phyloP scores from a whole-genome alignment of 2,113 vertebrate species.

The Mesoclemmys tuberculata region DNA sequence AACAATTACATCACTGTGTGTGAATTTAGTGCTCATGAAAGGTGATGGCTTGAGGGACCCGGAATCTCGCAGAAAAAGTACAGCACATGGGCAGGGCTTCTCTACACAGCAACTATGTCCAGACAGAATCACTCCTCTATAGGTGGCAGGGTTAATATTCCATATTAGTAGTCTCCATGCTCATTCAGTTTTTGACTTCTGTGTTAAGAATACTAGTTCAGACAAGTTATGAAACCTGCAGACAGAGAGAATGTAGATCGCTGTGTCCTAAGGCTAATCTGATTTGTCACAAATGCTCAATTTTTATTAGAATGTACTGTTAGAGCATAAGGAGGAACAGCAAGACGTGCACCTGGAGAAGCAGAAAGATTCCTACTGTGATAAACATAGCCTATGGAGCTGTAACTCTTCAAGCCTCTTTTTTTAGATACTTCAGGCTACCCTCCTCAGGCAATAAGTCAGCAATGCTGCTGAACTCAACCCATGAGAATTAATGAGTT shows the following conservation, averaged over 20 bases:
- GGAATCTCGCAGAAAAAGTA: not conserved
- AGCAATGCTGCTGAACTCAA: not conserved
- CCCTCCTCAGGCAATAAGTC: not conserved
- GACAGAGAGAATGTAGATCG: not conserved
- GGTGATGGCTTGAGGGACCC: not conserved
- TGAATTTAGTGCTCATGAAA: not conserved
- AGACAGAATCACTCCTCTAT: not conserved
- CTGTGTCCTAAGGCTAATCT: not conserved
- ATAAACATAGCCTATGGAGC: fast-evolving
- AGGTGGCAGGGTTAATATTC: not conserved
- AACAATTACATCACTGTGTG: fast-evolving
- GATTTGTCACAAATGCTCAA: not conserved
- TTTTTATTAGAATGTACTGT: not conserved
- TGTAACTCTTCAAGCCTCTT: not conserved
- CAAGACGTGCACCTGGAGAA: not conserved
- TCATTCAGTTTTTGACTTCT: not conserved
- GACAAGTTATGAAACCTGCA: not conserved
- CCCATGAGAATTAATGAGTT: not conserved
- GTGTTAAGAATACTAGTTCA: not conserved
- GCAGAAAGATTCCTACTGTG: not conserved
- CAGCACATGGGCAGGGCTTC: not conserved
- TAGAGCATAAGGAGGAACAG: not conserved
- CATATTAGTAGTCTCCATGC: not conserved
- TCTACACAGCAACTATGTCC: not conserved
- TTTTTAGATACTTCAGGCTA: not conserved